Evolutionary conservation across 2,888 invertebrate species (phyloP).

Genomic region (Aplocera efformata): DNA sequence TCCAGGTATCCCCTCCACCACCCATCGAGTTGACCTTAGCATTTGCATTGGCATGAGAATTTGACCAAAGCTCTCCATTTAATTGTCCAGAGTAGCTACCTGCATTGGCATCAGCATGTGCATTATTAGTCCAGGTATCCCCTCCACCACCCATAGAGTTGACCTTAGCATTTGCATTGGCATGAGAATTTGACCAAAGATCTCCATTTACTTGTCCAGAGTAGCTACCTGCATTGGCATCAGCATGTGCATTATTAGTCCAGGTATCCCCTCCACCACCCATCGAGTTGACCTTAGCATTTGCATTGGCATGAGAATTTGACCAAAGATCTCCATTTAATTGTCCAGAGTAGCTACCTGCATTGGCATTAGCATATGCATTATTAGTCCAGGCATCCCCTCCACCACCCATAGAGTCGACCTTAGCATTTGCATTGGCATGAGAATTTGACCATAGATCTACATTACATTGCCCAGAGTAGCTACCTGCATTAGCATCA

Average conservation of each 20-base stretch:
- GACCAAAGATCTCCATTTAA: background rate
- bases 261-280: no score
- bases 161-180: slow-evolving; percentile 3
- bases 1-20: no score
- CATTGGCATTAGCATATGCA: slow-evolving; percentile 15
- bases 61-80: no score
- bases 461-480: no score
- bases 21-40: no score
- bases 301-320: slow-evolving; percentile 10
- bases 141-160: slow-evolving; percentile 2
- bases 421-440: slow-evolving; percentile 19
- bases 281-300: slow-evolving; percentile 11
- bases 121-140: no score
- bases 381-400: no score
- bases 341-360: slow-evolving; percentile 10
- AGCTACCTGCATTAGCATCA: slow-evolving; percentile 11
- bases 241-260: slow-evolving; percentile 16
- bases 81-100: no score
- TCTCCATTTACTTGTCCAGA: no score
- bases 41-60: slow-evolving; percentile 1
- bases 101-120: slow-evolving; percentile 6
- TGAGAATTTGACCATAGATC: background rate
- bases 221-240: slow-evolving; percentile 11
- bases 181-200: background rate
- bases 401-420: slow-evolving; percentile 2